Percentiles rank a stretch among this genome's conserved stretches.
These are phyloP conservation scores for Willowsia nigromaculata DNA, from an alignment of 2,888 invertebrate species.

Conservation along the genomic window DNA sequence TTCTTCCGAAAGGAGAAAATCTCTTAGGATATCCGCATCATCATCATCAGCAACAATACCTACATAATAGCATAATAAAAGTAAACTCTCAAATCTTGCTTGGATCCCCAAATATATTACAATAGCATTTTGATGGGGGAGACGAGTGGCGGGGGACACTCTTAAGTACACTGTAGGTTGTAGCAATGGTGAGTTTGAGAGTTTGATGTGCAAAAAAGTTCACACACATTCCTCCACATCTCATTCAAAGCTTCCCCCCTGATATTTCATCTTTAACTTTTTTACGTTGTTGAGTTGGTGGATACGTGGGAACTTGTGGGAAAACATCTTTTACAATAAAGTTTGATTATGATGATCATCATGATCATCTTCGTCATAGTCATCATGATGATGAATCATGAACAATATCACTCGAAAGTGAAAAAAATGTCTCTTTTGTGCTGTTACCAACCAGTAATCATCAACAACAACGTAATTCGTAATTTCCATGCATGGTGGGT, in stretches of 20 bases:
- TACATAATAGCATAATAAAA: not conserved
- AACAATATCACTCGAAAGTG: slow-evolving; percentile 20
- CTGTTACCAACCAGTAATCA: slow-evolving; percentile 22
- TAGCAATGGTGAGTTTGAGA: not conserved
- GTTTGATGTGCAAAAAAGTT: slow-evolving; percentile 57
- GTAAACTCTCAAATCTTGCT: not conserved
- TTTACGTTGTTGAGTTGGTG: not conserved
- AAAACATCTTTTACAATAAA: slow-evolving; percentile 76
- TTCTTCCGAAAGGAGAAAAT: slow-evolving; percentile 25
- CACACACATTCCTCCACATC: slow-evolving; percentile 60
- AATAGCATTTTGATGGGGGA: not conserved
- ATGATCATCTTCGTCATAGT: slow-evolving; percentile 29
- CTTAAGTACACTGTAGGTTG: not conserved
- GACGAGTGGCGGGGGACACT: slow-evolving; percentile 21
- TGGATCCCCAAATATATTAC: not conserved
- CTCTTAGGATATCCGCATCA: not conserved
- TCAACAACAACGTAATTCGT: not conserved
- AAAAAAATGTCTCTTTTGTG: slow-evolving; percentile 32
- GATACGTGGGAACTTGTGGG: slow-evolving; percentile 75
- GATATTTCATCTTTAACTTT: slow-evolving; percentile 6
- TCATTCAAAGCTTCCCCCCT: slow-evolving; percentile 27
- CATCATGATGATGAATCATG: slow-evolving; percentile 32
- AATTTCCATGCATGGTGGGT: slow-evolving; percentile 23
- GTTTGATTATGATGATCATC: slow-evolving; percentile 25
- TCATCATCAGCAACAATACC: not conserved